Percentiles rank a stretch among this genome's conserved stretches.
These are phyloP conservation scores for Chydorus sphaericus DNA, from an alignment of 2,888 invertebrate genomes.

Conservation along the genomic window DNA sequence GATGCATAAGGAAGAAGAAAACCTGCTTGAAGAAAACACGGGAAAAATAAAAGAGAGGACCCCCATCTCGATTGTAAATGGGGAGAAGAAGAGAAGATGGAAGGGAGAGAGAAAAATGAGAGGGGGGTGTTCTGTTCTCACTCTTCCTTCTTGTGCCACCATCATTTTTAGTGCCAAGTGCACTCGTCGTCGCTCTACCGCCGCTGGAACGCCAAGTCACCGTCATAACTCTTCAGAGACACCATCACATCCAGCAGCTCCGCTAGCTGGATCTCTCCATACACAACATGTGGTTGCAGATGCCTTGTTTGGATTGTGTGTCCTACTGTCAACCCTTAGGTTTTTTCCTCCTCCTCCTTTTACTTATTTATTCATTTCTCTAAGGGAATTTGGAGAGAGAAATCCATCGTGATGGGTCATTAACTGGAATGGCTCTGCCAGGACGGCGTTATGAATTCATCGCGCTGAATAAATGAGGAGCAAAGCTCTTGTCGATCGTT, in stretches of 20 bases:
- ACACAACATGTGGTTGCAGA: conserved; percentile 6
- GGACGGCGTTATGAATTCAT: no score
- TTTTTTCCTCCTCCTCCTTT: neutral
- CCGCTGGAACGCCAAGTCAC: conserved; percentile 6
- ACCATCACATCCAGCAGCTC: neutral
- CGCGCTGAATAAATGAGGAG: no score
- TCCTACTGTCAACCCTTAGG: no score
- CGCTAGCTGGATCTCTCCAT: neutral
- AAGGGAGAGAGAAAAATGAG: neutral
- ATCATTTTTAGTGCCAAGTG: neutral
- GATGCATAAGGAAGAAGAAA: no score
- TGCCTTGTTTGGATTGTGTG: neutral
- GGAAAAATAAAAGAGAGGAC: no score
- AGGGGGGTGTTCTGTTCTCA: neutral
- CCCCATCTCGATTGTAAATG: neutral
- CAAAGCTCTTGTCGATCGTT: no score
- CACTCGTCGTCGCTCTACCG: no score
- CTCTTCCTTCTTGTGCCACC: neutral
- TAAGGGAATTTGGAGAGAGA: no score
- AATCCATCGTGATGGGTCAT: no score
- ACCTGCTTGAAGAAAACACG: no score
- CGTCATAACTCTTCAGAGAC: conserved; percentile 7
- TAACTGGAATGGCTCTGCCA: no score
- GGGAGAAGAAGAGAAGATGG: neutral
- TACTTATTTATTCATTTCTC: neutral